Percentiles rank a stretch among this genome's conserved stretches.
These are phyloP conservation scores for Tetragonisca angustula DNA, from an alignment of 2,888 invertebrate genomes.

Conservation along the genomic window DNA sequence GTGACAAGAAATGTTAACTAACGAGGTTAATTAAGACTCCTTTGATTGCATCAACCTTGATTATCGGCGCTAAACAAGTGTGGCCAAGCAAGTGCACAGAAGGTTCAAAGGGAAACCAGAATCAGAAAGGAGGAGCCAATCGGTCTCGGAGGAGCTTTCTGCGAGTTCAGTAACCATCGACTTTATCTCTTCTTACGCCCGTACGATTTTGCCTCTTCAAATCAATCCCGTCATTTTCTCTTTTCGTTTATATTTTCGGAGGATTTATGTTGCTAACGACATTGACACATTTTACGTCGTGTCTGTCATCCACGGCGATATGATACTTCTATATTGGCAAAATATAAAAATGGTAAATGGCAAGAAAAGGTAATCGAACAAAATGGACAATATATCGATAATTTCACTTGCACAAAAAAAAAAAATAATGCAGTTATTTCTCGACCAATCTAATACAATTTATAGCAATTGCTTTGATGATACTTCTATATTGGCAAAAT, in stretches of 20 bases:
- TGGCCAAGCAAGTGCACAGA: neutral
- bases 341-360: no score
- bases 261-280: no score
- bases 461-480: no score
- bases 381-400: no score
- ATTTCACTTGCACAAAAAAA: no score
- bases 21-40: slow-evolving; percentile 26
- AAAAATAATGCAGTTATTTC: no score
- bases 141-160: neutral
- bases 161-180: neutral
- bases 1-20: slow-evolving; percentile 1
- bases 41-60: slow-evolving; percentile 20
- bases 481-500: no score
- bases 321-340: no score
- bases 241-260: neutral
- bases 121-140: slow-evolving; percentile 10
- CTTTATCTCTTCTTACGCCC: neutral
- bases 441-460: no score
- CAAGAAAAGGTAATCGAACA: no score
- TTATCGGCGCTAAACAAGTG: slow-evolving; percentile 20
- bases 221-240: neutral
- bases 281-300: no score
- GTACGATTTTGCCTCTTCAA: neutral
- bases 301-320: no score
- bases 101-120: neutral